Conservation (phyloP, 2,888 invertebrate genomes). For the Phaedon cochleariae region DNA sequence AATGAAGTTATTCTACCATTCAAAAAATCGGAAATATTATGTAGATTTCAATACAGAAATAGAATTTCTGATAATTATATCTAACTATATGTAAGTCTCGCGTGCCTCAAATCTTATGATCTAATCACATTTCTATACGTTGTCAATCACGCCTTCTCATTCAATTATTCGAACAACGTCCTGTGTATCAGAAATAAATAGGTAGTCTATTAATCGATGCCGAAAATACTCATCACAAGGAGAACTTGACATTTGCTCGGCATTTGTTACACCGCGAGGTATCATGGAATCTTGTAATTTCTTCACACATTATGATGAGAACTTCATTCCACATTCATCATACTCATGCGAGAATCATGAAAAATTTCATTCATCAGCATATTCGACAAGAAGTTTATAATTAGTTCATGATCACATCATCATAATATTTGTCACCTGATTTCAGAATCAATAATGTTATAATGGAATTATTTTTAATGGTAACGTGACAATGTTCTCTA, state of each 20-base stretch:
- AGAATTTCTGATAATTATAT: neutral
- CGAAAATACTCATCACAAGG: constrained; percentile 27
- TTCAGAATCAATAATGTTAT: neutral
- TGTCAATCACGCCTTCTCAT: neutral
- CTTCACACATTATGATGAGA: neutral
- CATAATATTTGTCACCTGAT: neutral
- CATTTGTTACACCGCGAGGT: constrained; percentile 9
- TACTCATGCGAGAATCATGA: neutral
- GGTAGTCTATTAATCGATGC: constrained; percentile 25
- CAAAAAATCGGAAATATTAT: no score
- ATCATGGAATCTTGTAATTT: neutral
- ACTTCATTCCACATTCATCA: neutral
- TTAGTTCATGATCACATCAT: neutral
- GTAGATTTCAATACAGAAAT: no score
- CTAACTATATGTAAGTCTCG: neutral
- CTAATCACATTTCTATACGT: neutral
- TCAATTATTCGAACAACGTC: constrained; percentile 22
- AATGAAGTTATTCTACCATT: no score
- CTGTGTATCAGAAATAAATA: constrained; percentile 32
- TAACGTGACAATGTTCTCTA: constrained; percentile 3
- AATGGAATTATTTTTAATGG: neutral
- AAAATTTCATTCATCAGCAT: neutral
- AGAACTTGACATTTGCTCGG: constrained; percentile 23
- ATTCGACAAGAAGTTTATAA: neutral
- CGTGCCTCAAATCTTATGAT: neutral